Evolutionary conservation across 1,140 invertebrate species (phyloP).

Genomic region (Cyphomyrmex costatus): DNA sequence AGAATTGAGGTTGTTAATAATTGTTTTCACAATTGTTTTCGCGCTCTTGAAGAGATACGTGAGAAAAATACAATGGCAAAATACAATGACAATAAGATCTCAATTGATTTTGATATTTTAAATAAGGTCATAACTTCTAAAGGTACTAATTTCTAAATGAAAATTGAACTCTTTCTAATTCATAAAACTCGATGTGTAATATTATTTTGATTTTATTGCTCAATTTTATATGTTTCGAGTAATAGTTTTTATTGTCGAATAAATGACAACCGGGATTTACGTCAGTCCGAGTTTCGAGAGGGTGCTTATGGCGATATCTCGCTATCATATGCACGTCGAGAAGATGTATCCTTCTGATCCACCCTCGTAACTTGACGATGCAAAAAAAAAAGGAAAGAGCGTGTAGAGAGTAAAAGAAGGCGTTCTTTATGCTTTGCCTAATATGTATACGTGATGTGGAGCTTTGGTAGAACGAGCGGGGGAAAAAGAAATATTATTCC

Average conservation of each 20-base stretch:
- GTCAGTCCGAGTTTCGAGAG: slow-evolving; percentile 53
- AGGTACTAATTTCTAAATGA: no score
- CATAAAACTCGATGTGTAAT: slow-evolving; percentile 6
- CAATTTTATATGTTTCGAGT: background rate
- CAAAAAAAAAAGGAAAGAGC: slow-evolving; percentile 36
- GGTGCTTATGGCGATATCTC: slow-evolving; percentile 64
- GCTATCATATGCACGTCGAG: slow-evolving; percentile 62
- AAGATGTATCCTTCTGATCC: slow-evolving; percentile 71
- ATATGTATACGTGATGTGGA: slow-evolving; percentile 58
- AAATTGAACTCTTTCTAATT: no score
- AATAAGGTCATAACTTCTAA: no score
- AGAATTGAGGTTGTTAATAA: slow-evolving; percentile 41
- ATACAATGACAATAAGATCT: background rate
- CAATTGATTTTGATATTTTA: background rate
- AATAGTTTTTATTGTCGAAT: slow-evolving; percentile 36
- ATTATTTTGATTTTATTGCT: background rate
- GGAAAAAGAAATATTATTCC: slow-evolving; percentile 68
- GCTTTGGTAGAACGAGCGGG: slow-evolving; percentile 56
- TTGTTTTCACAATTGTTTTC: background rate
- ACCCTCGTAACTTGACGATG: slow-evolving; percentile 61
- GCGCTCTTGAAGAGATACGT: background rate
- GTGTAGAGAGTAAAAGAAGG: slow-evolving; percentile 15
- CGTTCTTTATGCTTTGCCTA: slow-evolving; percentile 64
- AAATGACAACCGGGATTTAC: slow-evolving; percentile 32
- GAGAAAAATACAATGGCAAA: background rate